Evolutionary conservation across 2,888 invertebrate species (phyloP).

Genomic region (Malthinus seriepunctatus): DNA sequence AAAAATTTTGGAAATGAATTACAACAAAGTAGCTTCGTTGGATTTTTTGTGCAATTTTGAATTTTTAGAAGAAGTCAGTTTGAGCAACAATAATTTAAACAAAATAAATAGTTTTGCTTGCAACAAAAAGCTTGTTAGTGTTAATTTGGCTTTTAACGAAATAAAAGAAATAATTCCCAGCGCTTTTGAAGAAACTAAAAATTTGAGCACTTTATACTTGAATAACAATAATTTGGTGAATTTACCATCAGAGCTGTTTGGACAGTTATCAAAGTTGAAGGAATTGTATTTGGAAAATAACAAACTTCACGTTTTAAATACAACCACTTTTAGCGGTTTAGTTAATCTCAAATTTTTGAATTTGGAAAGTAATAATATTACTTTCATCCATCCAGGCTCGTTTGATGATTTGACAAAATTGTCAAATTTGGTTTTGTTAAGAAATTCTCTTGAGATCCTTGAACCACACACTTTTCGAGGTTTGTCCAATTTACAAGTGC

Average conservation of each 20-base stretch:
- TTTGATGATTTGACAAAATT: constrained; percentile 6
- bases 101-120: constrained; percentile 36
- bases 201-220: constrained; percentile 49
- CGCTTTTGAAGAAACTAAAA: constrained; percentile 22
- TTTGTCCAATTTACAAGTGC: not conserved
- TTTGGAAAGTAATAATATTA: constrained; percentile 10
- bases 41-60: constrained; percentile 4
- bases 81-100: constrained; percentile 48
- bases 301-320: not conserved
- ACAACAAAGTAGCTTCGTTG: constrained; percentile 1
- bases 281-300: constrained; percentile 9
- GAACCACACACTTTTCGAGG: constrained; percentile 7
- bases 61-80: constrained; percentile 3
- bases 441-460: constrained; percentile 5
- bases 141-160: constrained; percentile 7
- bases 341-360: constrained; percentile 8
- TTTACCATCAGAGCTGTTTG: constrained; percentile 45
- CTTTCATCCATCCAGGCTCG: not conserved
- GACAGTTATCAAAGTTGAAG: not conserved
- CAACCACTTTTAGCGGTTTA: not conserved
- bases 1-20: constrained; percentile 1
- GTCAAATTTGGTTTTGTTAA: constrained; percentile 10
- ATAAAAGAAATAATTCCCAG: not conserved
- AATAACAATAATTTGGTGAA: constrained; percentile 48
- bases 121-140: constrained; percentile 9